A percentile compares a stretch with the other conserved stretches of the same genome.
Conservation (phyloP, 1,140 invertebrate species). For the Notospermus geniculatus region DNA sequence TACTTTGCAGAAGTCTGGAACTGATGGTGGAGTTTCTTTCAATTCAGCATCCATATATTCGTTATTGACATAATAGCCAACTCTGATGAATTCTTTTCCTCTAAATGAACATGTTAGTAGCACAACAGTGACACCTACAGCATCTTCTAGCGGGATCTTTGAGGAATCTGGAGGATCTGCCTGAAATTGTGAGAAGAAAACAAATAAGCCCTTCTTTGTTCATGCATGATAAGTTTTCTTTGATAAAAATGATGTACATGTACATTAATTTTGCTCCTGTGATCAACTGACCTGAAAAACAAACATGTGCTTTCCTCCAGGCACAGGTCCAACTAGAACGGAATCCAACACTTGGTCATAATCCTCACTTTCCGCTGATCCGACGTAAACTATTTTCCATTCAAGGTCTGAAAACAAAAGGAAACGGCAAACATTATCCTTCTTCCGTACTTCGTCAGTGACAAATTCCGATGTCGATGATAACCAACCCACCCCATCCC, state of each 20-base stretch:
- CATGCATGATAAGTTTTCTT: too few relatives aligned
- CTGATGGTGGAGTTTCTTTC: conserved; percentile 88
- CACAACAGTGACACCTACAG: conserved; percentile 95
- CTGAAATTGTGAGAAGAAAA: conserved; percentile 58
- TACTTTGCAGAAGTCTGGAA: conserved; percentile 90
- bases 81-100: conserved; percentile 91
- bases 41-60: conserved; percentile 93
- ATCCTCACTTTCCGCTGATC: conserved; percentile 94
- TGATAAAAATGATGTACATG: conserved; percentile 12
- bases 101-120: conserved; percentile 92
- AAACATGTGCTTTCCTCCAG: conserved; percentile 96
- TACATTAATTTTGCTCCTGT: neutral
- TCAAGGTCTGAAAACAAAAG: conserved; percentile 76
- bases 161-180: conserved; percentile 91
- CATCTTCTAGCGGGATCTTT: conserved; percentile 92
- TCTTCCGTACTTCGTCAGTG: neutral
- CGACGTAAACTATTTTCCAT: conserved; percentile 99
- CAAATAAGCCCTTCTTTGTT: too few relatives aligned
- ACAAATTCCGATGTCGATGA: neutral
- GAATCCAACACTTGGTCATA: conserved; percentile 88
- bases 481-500: too few relatives aligned
- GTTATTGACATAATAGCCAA: conserved; percentile 99
- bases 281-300: conserved; percentile 75
- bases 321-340: conserved; percentile 95
- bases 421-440: neutral